Evolutionary conservation across 2,113 vertebrate genomes (phyloP).

Genomic region (Gambusia holbrooki): DNA sequence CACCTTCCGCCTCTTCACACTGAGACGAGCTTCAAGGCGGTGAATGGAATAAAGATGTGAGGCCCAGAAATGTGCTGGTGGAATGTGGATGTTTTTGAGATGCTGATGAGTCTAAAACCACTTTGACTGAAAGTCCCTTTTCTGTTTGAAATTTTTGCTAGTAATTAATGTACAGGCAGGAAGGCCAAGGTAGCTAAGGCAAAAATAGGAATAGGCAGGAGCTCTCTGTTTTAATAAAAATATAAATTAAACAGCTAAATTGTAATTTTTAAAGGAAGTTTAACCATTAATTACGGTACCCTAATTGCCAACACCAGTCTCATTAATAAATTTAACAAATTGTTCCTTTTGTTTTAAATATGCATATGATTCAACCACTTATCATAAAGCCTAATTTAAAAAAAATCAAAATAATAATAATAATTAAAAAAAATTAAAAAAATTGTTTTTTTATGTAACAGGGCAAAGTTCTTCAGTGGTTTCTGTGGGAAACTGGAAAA

Average conservation of each 20-base stretch:
- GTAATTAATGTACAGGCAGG: neutral
- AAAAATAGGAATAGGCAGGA: neutral
- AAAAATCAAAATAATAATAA: too few species aligned
- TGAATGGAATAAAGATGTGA: conserved; percentile 11
- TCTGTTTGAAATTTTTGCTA: neutral
- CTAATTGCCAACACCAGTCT: neutral
- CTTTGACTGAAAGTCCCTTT: neutral
- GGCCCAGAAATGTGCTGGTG: conserved; percentile 34
- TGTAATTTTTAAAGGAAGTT: neutral
- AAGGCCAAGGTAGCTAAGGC: neutral
- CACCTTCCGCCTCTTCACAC: conserved; percentile 19
- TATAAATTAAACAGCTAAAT: neutral
- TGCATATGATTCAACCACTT: neutral
- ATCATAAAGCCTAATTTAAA: neutral
- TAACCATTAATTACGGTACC: neutral
- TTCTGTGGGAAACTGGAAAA: too few species aligned
- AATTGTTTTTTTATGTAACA: too few species aligned
- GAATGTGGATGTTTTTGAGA: conserved; percentile 40
- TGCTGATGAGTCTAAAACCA: conserved; percentile 4
- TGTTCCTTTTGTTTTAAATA: too few species aligned
- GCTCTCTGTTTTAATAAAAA: neutral
- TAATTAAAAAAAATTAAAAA: too few species aligned
- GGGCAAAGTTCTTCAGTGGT: too few species aligned
- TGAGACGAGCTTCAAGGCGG: conserved; percentile 13
- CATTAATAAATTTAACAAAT: neutral